phyloP scores from a whole-genome alignment of 2,113 vertebrate genomes.

The Panurus biarmicus region DNA sequence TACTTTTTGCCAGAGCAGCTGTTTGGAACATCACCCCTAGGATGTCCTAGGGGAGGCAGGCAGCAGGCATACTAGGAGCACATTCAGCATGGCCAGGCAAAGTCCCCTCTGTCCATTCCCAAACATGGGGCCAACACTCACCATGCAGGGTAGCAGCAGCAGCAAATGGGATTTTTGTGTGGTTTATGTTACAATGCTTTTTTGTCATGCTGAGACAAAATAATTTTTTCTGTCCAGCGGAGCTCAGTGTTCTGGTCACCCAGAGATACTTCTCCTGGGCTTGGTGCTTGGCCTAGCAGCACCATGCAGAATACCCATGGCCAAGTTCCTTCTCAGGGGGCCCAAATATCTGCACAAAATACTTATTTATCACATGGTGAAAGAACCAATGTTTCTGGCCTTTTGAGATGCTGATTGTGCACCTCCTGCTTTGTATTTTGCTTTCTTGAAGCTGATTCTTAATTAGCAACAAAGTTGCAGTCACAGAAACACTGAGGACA shows the following conservation, averaged over 20 bases:
- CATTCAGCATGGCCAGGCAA: neutral
- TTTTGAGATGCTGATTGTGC: neutral
- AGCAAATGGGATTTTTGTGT: neutral
- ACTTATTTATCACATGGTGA: neutral
- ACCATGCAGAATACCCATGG: fast-evolving
- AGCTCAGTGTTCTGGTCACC: neutral
- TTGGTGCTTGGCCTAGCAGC: neutral
- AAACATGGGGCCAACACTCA: fast-evolving
- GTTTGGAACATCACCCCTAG: neutral
- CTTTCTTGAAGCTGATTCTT: neutral
- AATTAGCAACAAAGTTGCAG: neutral
- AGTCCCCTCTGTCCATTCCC: neutral
- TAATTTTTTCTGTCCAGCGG: neutral
- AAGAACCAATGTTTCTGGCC: neutral
- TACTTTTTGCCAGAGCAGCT: neutral
- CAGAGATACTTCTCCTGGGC: neutral
- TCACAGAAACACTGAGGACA: neutral
- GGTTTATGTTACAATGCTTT: neutral
- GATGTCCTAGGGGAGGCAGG: neutral
- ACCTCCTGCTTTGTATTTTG: neutral
- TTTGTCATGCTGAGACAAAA: neutral
- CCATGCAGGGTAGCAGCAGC: fast-evolving
- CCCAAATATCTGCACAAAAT: neutral
- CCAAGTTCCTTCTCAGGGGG: fast-evolving
- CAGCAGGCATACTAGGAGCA: neutral